phyloP scores from a whole-genome alignment of 2,113 vertebrate genomes.

The Chiloscyllium plagiosum region DNA sequence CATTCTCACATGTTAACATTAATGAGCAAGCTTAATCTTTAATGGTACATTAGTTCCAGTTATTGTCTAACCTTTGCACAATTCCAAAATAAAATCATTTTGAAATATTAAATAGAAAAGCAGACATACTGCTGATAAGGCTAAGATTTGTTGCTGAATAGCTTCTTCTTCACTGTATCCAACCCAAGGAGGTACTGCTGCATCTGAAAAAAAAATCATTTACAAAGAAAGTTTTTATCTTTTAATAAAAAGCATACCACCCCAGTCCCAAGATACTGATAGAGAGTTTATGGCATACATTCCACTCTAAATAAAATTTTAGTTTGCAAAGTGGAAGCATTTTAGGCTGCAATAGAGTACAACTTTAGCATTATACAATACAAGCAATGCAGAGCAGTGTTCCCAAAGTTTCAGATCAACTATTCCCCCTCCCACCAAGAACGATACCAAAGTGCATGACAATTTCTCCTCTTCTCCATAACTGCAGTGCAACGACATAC shows the following conservation, averaged over 20 bases:
- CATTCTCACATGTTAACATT: neutral
- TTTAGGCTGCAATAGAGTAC: neutral
- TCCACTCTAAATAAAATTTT: neutral
- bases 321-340: neutral
- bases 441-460: neutral
- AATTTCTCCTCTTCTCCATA: neutral
- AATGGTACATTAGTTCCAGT: neutral
- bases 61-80: neutral
- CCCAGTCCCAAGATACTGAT: neutral
- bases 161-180: slow-evolving; percentile 94
- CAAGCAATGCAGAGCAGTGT: neutral
- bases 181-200: slow-evolving; percentile 88
- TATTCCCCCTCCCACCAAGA: neutral
- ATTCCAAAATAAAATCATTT: neutral
- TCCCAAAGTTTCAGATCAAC: neutral
- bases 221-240: neutral
- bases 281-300: no score
- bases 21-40: neutral
- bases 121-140: slow-evolving; percentile 84
- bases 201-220: slow-evolving; percentile 56
- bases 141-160: slow-evolving; percentile 92
- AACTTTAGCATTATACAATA: neutral
- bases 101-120: neutral
- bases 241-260: neutral
- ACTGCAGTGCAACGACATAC: neutral